Base-by-base conservation (phyloP, 23 tunicate species). In the Trididemnum miniatum region DNA sequence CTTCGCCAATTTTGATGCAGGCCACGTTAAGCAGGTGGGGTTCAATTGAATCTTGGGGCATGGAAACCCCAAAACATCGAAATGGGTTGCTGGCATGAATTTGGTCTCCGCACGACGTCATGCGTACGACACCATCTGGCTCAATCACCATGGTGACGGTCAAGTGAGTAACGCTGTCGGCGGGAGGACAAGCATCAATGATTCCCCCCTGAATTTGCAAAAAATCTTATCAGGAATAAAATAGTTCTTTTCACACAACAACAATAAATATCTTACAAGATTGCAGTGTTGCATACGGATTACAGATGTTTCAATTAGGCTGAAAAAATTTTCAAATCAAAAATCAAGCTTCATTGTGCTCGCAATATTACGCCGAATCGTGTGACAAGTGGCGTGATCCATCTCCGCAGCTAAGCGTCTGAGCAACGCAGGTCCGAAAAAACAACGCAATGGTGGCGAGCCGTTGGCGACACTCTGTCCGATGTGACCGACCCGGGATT, bases 21-120 rank as follows among this genome's bases (percentile, higher is more conserved):
- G 69, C 83, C 7, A 80, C 83, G 35, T 51, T 67, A 1, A 94
- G 73, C 69, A 39, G 32, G 1, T 25, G 51, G n/a, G 98, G 98
- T 2, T 88, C 98, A 29, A 94, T 89, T 20, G 98, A 94, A 40
- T 94, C 81, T 79, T 92, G 89, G n/a, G 98, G 98, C 37, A 88
- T 72, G 2, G 98, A 88, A 0, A 82, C 52, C 22, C 94, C 98
- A 85, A 89, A 94, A 34, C 84, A 79, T 37, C 80, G 40, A 35
- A 88, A 66, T 0, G 89, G 89, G 72, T 87, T 87, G 35, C 80
- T 93, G 23, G 94, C 89, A 65, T 94, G 98, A 51, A 94, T 88
- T 60, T 94, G 98, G 74, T 94, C 98, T 4, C 98, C 98, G 64
- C 90, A 94, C 30, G 98, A 94, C 66, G 87, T 79, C 94, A 94